Evolutionary conservation across 2,797 vertebrate genomes (phyloP).

Genomic region (Chrysocyon brachyurus): DNA sequence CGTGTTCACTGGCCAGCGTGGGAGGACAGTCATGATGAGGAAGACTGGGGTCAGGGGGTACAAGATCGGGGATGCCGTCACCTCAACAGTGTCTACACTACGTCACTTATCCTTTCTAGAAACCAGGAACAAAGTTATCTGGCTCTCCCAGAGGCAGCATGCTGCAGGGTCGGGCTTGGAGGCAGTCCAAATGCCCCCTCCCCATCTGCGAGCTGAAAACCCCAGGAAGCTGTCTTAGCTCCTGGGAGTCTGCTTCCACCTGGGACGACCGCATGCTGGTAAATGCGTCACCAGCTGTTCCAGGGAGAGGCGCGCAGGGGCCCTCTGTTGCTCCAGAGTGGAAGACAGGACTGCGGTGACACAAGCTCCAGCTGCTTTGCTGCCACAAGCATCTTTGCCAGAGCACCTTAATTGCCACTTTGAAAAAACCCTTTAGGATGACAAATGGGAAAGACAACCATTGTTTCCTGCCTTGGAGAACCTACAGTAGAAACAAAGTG

Average conservation of each 20-base stretch:
- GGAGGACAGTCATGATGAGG: background rate
- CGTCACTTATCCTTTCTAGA: background rate
- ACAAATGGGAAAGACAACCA: conserved; percentile 58
- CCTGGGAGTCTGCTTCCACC: background rate
- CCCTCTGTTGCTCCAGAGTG: background rate
- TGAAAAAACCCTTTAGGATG: background rate
- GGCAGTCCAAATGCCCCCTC: background rate
- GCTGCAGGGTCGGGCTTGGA: background rate
- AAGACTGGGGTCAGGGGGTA: background rate
- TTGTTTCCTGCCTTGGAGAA: background rate
- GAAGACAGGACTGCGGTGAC: background rate
- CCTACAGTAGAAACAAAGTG: background rate
- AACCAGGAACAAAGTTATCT: background rate
- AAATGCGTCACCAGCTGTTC: background rate
- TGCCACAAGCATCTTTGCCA: background rate
- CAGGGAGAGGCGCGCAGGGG: background rate
- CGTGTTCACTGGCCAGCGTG: background rate
- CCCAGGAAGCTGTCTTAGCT: background rate
- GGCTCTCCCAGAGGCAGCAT: background rate
- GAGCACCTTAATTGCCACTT: background rate
- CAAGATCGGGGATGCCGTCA: background rate
- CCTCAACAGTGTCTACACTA: fast-evolving
- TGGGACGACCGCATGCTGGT: fast-evolving
- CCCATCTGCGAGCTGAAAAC: background rate
- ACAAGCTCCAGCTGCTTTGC: background rate